A percentile compares a stretch with the other conserved stretches of the same genome.
These are phyloP conservation scores for Chymomyza amoena DNA, from an alignment of 2,888 invertebrate genomes.

Conservation along the genomic window DNA sequence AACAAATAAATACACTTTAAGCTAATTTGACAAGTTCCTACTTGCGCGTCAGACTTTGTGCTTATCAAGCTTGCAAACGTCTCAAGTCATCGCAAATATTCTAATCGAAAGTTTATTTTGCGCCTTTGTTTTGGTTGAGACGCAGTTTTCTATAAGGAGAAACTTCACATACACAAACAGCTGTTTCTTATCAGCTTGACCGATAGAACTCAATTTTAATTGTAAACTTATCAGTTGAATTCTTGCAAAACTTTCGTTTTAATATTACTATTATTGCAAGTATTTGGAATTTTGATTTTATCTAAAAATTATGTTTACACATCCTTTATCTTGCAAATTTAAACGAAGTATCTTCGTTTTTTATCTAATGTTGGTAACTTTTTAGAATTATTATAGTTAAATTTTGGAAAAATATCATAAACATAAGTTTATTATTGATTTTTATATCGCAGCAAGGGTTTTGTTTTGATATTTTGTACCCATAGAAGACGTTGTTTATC, in stretches of 20 bases:
- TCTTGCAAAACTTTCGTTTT: neutral
- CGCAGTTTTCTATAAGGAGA: conserved; percentile 34
- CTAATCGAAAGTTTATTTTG: neutral
- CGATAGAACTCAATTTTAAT: conserved; percentile 27
- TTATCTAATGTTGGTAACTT: no score
- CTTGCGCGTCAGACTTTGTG: neutral
- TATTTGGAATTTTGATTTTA: no score
- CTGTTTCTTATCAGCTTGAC: conserved; percentile 56
- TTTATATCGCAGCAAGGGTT: no score
- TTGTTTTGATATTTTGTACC: no score
- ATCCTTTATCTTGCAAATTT: no score
- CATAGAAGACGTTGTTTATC: no score
- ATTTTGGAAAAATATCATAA: no score
- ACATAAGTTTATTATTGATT: no score
- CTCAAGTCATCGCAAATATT: conserved; percentile 15
- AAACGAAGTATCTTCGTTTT: no score
- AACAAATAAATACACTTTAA: conserved; percentile 35
- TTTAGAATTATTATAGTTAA: no score
- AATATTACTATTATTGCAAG: neutral
- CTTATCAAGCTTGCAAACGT: conserved; percentile 37
- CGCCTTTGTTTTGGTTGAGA: conserved; percentile 31
- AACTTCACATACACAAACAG: conserved; percentile 35
- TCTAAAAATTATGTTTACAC: no score
- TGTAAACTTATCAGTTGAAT: neutral
- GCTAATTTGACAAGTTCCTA: conserved; percentile 25